Evolutionary conservation across 2,888 invertebrate genomes (phyloP), one percentile per base, ranked within the genome.

Genomic region (Peribatodes rhomboidaria): DNA sequence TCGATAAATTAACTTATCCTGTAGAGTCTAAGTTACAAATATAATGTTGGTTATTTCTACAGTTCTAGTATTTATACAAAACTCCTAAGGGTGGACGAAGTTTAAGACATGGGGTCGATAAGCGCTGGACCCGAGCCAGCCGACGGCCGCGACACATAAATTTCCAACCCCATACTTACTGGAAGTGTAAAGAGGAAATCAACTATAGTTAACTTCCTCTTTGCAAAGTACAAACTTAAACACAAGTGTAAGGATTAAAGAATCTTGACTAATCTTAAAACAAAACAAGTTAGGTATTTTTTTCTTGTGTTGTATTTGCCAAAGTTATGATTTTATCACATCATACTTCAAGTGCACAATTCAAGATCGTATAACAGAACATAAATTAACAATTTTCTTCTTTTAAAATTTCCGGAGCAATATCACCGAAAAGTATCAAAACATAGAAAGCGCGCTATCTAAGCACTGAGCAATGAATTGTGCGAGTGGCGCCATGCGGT

Each of bases 121-220:
- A 89, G 87, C 85, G 87, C 90, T 94, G 94, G 94, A 90, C 88
- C 82, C 84, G 83, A 84, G 94, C 94, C 94, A 94, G 92, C 83
- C 85, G 81, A 73, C 74, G 71, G 76, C 77, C 81, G 85, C 85
- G 82, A 81, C 88, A 85, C 83, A 87, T 87, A 84, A 90, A 91
- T 88, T 50, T 27, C 87, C 85, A 85, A 86, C 87, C 87, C 84
- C 81, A n/a, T 33, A 44, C 54, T 39, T 27, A 31, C 10, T 18
- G 44, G 55, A 33, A 50, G 35, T 35, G 50, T 37, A 35, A 18
- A 50, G 18, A 50, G 18, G 18, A 50, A 50, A 8, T 9, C n/a
- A 37, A 35, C 20, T 35, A 20, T 20, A 13, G 8, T n/a, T 27
- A 1, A 20, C 46, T 6, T 1, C 9, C 16, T 9, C 18, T 10